phyloP scores from a whole-genome alignment of 30 jellyfish, hydroid and myxozoan species.

The Pelagia noctiluca region DNA sequence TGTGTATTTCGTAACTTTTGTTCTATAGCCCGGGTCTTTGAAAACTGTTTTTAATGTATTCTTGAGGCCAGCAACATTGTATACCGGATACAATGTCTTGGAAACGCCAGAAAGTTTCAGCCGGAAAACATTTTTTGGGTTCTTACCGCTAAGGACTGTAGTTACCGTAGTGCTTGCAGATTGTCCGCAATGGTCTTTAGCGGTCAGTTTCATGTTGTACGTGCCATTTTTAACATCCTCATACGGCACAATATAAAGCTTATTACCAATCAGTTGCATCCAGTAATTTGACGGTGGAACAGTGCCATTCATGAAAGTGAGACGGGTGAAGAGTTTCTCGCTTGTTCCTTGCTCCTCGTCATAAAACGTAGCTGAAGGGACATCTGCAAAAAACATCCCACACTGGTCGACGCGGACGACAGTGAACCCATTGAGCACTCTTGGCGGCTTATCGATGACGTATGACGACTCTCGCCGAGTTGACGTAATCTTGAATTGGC shows the following conservation, averaged over 20 bases:
- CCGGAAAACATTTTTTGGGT: no score
- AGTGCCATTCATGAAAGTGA: slow-evolving; percentile 24
- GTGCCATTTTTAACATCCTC: slow-evolving; percentile 34
- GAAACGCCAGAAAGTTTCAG: no score
- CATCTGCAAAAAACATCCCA: slow-evolving; percentile 7
- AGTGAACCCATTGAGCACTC: slow-evolving; percentile 9
- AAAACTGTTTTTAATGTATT: not conserved
- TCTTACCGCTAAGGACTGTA: slow-evolving; percentile 22
- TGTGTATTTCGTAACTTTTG: not conserved
- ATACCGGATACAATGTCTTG: not conserved
- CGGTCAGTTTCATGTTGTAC: slow-evolving; percentile 42
- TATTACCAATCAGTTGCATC: slow-evolving; percentile 14
- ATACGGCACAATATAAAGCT: slow-evolving; percentile 55
- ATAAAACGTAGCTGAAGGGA: slow-evolving; percentile 41
- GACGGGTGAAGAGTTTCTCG: not conserved
- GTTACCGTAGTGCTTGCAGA: slow-evolving; percentile 42
- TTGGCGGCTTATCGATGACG: slow-evolving; percentile 48
- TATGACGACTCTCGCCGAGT: slow-evolving; percentile 27
- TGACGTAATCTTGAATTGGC: not conserved
- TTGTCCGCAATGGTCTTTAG: slow-evolving; percentile 81
- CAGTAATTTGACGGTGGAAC: slow-evolving; percentile 30
- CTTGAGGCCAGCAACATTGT: not conserved
- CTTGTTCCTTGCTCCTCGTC: slow-evolving; percentile 21
- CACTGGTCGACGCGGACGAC: slow-evolving; percentile 18
- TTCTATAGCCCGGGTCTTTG: not conserved